Evolutionary conservation across 2,888 invertebrate species (phyloP), one percentile per base, ranked within the genome.

Genomic region (Pandemis cinnamomeana): DNA sequence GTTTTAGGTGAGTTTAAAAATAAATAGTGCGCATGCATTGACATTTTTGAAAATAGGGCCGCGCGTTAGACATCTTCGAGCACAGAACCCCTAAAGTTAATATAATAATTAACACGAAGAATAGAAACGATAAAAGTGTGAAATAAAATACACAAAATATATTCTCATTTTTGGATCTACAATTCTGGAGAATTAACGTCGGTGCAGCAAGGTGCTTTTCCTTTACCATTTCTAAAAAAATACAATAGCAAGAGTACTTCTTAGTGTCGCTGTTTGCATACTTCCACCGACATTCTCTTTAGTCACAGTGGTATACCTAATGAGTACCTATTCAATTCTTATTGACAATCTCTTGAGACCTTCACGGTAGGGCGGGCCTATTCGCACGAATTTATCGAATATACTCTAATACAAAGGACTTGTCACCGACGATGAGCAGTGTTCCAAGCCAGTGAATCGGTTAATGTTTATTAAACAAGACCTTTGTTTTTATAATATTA

Each of bases 1-100:
- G 81, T 84, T 82, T 84, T 88, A 93, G 87, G 93, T 93, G 78
- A 92, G 93, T 89, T 88, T 64, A 75, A 72, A 75, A 77, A 64
- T 71, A 63, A 69, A 55, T 42, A 66, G 51, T 15, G 53, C 46
- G n/a, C 44, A 41, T 53, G 27, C 27, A 36, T 36, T 48, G 46
- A 64, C 10, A 5, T 48, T 64, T 66, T 53, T 62, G 51, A 62
- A n/a, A 63, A 15, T 63, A 61, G 41, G 64, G 20, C 58, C 11
- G 27, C 27, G 27, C 58, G 27, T 27, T 58, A 27, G 7, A 5
- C 11, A 27, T 27, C 58, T 27, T 58, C 7, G 11, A 20, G 27
- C 27, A 27, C 27, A 15, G 15, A 15, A 55, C 53, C 15, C 5
- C 13, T 55, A 55, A 20, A 55, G 20, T 55, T 48, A 55, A 15